phyloP scores from a whole-genome alignment of 1,140 invertebrate species.

The Diuraphis noxia region DNA sequence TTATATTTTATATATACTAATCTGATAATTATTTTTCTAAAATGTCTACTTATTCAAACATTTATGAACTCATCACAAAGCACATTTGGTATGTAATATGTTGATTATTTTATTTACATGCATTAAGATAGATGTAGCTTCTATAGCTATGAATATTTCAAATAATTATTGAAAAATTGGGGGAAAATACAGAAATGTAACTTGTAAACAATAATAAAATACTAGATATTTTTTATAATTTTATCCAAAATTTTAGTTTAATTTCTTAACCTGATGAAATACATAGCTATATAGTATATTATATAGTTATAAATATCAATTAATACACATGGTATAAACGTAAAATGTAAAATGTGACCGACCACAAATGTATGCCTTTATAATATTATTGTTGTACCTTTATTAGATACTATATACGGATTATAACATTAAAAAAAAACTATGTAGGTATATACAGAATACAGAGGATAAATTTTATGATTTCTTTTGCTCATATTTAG shows the following conservation, averaged over 20 bases:
- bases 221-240: background rate
- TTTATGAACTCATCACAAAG: background rate
- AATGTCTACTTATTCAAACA: background rate
- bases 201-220: background rate
- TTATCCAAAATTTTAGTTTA: background rate
- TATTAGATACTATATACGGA: too few relatives aligned
- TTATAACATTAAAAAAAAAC: background rate
- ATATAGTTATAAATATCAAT: too few relatives aligned
- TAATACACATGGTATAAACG: too few relatives aligned
- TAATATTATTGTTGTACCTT: too few relatives aligned
- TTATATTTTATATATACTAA: too few relatives aligned
- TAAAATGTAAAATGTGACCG: too few relatives aligned
- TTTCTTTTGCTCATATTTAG: too few relatives aligned
- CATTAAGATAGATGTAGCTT: too few relatives aligned
- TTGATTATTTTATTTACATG: background rate
- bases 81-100: background rate
- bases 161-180: background rate
- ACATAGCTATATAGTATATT: too few relatives aligned
- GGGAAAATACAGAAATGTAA: background rate
- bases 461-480: background rate
- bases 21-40: background rate
- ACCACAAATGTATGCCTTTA: too few relatives aligned
- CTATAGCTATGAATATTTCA: too few relatives aligned
- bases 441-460: background rate
- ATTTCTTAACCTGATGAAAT: too few relatives aligned